A percentile compares a stretch with the other conserved stretches of the same genome.
Conservation (phyloP, 1,140 invertebrate species). For the Chrysoperla carnea region DNA sequence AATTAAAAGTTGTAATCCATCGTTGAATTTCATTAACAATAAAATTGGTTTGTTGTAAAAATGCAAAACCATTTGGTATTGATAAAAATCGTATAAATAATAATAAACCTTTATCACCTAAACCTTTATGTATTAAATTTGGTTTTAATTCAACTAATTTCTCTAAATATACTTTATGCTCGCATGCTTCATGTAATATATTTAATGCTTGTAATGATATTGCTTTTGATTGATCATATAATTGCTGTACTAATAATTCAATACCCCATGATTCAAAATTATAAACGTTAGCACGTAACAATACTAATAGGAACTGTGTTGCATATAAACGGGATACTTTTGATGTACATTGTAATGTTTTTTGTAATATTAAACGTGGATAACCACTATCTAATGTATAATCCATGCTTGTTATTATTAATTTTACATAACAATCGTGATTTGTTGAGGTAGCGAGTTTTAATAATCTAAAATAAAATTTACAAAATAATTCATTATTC, state of each 20-base stretch:
- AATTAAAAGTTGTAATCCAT: constrained; percentile 58
- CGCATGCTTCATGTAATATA: constrained; percentile 82
- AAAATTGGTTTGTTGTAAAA: constrained; percentile 46
- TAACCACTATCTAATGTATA: constrained; percentile 50
- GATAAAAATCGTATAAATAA: constrained; percentile 71
- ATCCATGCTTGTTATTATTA: constrained; percentile 78
- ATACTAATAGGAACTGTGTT: constrained; percentile 72
- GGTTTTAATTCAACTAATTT: constrained; percentile 56
- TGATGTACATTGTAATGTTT: constrained; percentile 41
- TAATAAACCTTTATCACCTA: constrained; percentile 65
- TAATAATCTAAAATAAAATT: constrained; percentile 40
- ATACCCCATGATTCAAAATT: constrained; percentile 67
- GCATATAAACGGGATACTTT: constrained; percentile 73
- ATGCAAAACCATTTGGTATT: constrained; percentile 46
- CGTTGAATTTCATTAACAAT: constrained; percentile 52
- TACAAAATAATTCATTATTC: background rate
- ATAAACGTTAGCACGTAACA: constrained; percentile 46
- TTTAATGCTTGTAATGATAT: constrained; percentile 62
- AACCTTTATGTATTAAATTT: constrained; percentile 42
- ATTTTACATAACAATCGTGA: constrained; percentile 82
- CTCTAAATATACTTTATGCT: constrained; percentile 68
- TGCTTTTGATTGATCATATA: constrained; percentile 58
- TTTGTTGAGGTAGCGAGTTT: constrained; percentile 64
- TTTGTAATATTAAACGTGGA: constrained; percentile 52
- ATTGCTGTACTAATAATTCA: constrained; percentile 57